These are phyloP conservation scores for Chauna torquata DNA, from an alignment of 2,113 vertebrate species.

Conservation along the genomic window DNA sequence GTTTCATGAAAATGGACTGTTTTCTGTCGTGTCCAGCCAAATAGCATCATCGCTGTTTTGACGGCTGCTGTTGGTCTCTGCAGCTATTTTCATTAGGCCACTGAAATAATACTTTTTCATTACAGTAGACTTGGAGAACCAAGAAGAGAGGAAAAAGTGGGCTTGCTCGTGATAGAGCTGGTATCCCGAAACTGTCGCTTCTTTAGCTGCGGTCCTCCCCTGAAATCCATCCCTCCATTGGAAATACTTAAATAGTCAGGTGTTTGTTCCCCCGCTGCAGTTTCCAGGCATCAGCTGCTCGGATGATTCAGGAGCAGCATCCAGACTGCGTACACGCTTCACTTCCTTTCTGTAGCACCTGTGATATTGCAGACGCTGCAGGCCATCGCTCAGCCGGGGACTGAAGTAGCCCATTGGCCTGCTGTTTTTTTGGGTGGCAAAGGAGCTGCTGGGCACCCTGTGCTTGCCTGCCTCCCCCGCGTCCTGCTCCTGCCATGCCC, in stretches of 20 bases:
- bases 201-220: not conserved
- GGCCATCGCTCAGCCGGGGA: too few species aligned
- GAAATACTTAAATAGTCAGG: not conserved
- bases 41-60: not conserved
- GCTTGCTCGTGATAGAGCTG: not conserved
- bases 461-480: not conserved
- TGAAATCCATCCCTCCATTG: rapidly evolving
- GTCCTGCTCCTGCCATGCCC: not conserved
- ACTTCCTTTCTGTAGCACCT: not conserved
- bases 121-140: not conserved
- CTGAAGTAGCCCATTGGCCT: too few species aligned
- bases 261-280: not conserved
- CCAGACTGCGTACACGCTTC: rapidly evolving
- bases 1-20: not conserved
- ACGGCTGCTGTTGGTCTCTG: not conserved
- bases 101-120: not conserved
- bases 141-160: too few species aligned
- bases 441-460: not conserved
- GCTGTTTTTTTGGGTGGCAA: not conserved
- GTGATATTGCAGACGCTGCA: too few species aligned
- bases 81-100: not conserved
- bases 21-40: not conserved
- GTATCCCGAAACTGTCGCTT: rapidly evolving
- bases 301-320: not conserved
- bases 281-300: not conserved